Base-by-base conservation (phyloP, 2,888 invertebrate species). In the Callimorpha dominula region DNA sequence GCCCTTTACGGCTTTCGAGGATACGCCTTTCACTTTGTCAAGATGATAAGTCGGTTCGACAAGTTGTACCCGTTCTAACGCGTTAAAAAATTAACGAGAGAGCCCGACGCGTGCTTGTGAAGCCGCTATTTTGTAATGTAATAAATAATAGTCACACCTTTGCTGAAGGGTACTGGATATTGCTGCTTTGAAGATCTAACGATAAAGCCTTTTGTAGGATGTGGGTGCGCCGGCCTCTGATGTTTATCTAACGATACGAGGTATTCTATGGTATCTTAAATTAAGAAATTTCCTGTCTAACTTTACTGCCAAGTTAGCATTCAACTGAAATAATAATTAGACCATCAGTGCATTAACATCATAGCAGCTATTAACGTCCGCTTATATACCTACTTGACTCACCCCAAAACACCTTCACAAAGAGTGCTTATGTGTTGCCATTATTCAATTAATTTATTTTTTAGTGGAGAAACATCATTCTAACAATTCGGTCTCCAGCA, bases 1-100 rank as follows among this genome's bases (percentile, higher is more conserved):
- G 80, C 75, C 82, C 75, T 82, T 80, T 69, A 66, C 78, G n/a
- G 46, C 80, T 80, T 80, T 82, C 84, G 70, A 78, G 67, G 75
- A 78, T 71, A 74, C 68, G 57, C 82, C 80, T 83, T 85, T 83
- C 83, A 80, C 83, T 81, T 65, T 14, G 68, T 64, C 66, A 66
- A 74, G 72, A 75, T 80, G 83, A 78, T 77, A 78, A 77, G 78
- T 75, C 15, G 72, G 74, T 67, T 70, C 74, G 85, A 79, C 79
- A 81, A 78, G 69, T 75, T 63, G 67, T 50, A 85, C 83, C 69
- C 57, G 83, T 71, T 73, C 50, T 14, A 64, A 31, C 66, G 70
- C 50, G 71, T 78, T 82, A 68, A 79, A 78, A 74, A 82, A 77
- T 76, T 78, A 62, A 81, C 74, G 78, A 67, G 67, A 63, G 68